A percentile compares a stretch with the other conserved stretches of the same genome.
phyloP scores from a whole-genome alignment of 2,113 vertebrate genomes.

The Trichechus manatus region DNA sequence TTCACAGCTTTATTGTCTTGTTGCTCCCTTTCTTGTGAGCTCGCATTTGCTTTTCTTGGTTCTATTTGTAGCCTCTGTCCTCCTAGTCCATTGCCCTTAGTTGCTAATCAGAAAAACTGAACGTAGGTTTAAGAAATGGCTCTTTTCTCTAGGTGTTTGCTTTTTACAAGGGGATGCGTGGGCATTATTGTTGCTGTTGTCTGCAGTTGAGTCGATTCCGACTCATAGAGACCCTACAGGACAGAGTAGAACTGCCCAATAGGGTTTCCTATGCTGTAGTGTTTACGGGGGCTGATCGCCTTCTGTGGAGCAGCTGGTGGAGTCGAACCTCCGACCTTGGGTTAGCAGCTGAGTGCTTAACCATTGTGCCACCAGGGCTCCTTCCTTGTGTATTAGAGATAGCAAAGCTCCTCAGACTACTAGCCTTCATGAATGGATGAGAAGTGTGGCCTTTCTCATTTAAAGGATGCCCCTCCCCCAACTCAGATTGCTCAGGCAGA shows the following conservation, averaged over 20 bases:
- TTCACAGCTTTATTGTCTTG: background rate
- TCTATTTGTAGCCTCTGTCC: background rate
- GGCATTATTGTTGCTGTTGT: no score
- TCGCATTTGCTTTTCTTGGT: background rate
- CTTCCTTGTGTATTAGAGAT: background rate
- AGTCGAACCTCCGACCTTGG: background rate
- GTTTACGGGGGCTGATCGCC: background rate
- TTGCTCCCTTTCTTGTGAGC: background rate
- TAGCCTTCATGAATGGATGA: background rate
- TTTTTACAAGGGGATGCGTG: background rate
- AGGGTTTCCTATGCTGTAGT: background rate
- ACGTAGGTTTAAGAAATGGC: background rate
- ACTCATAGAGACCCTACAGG: background rate
- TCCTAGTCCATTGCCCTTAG: background rate
- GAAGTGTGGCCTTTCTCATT: background rate
- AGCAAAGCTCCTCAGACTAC: background rate
- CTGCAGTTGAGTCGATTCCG: background rate
- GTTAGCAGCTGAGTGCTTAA: background rate
- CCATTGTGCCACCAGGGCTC: no score
- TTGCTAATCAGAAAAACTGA: background rate
- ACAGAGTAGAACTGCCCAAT: background rate
- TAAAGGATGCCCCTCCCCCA: background rate
- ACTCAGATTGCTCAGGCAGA: no score
- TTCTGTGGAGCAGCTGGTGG: background rate
- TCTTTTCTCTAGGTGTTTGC: background rate